Evolutionary conservation across 2,113 vertebrate species (phyloP).

Genomic region (Pipa parva): DNA sequence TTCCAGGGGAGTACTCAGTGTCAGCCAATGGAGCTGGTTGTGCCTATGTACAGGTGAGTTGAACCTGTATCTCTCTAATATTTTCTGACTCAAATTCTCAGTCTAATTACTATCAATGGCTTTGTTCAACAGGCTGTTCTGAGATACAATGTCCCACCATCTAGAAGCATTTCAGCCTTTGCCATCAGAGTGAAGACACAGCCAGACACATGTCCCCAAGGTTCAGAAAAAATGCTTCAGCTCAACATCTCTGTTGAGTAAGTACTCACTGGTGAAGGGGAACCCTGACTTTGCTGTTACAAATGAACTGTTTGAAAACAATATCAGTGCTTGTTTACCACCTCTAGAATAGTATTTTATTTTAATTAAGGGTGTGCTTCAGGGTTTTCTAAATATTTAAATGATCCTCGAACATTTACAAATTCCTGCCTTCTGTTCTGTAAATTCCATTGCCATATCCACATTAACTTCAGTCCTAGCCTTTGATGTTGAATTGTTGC

Average conservation of each 20-base stretch:
- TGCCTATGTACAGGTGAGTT: conserved; percentile 67
- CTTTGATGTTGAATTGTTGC: no score
- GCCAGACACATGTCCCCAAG: conserved; percentile 34
- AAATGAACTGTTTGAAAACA: no score
- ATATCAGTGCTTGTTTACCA: not conserved
- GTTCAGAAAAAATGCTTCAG: conserved; percentile 49
- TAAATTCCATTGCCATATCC: no score
- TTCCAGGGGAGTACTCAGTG: conserved; percentile 64
- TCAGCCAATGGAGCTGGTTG: conserved; percentile 64
- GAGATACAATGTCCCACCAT: conserved; percentile 59
- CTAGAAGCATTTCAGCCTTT: conserved; percentile 44
- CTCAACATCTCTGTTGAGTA: conserved; percentile 59
- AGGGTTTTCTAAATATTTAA: no score
- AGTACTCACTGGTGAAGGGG: conserved; percentile 11
- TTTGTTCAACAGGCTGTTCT: conserved; percentile 55
- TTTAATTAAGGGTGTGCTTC: not conserved
- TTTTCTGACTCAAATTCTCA: conserved; percentile 53
- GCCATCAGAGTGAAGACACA: conserved; percentile 34
- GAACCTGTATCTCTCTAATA: conserved; percentile 35
- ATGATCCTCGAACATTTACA: no score
- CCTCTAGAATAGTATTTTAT: not conserved
- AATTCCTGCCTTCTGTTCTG: no score
- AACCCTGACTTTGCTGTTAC: no score
- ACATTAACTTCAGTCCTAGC: no score
- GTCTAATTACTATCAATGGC: not conserved